These are phyloP conservation scores for Lepus europaeus DNA, from an alignment of 2,113 vertebrate species.

Conservation along the genomic window DNA sequence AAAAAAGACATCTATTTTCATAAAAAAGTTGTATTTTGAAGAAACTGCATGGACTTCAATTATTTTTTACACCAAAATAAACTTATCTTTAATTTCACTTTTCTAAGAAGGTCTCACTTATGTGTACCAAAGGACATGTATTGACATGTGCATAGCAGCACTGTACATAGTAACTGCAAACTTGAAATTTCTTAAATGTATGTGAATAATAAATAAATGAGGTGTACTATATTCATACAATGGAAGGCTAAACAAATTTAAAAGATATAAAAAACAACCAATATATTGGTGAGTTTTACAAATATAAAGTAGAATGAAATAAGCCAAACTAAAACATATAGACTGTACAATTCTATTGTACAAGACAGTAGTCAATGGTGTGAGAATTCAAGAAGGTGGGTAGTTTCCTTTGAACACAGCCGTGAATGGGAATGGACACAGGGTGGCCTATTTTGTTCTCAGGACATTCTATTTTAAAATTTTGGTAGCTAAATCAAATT, in stretches of 20 bases:
- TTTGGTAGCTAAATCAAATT: neutral
- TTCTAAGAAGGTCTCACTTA: neutral
- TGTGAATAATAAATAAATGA: slow-evolving; percentile 3
- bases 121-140: neutral
- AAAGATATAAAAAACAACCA: neutral
- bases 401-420: neutral
- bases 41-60: no score
- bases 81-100: no score
- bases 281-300: neutral
- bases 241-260: neutral
- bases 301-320: neutral
- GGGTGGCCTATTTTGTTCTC: neutral
- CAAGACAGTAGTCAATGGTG: neutral
- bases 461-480: neutral
- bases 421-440: neutral
- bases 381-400: neutral
- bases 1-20: no score
- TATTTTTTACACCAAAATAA: no score
- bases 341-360: neutral
- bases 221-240: neutral
- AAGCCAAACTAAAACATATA: neutral
- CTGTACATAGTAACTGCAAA: neutral
- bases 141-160: neutral
- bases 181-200: neutral
- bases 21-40: no score